A percentile compares a stretch with the other conserved stretches of the same genome.
These are phyloP conservation scores for Ctenoplectra terminalis DNA, from an alignment of 1,140 invertebrate genomes.

Conservation along the genomic window DNA sequence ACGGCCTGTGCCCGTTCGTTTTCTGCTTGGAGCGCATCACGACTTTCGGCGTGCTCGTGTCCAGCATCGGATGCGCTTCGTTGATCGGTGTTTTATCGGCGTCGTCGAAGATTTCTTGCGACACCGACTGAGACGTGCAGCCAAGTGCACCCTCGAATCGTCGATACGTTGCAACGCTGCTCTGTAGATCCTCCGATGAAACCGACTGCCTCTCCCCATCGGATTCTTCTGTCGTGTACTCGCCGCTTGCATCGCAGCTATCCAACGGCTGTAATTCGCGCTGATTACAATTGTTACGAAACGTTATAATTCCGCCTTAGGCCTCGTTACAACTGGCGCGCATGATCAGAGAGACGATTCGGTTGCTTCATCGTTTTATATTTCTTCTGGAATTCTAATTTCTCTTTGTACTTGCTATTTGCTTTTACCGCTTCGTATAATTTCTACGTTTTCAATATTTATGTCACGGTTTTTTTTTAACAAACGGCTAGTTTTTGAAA, in stretches of 20 bases:
- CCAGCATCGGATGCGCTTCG: conserved; percentile 58
- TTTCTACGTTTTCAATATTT: neutral
- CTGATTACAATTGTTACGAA: conserved; percentile 50
- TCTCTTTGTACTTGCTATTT: neutral
- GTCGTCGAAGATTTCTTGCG: conserved; percentile 84
- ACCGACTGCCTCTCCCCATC: conserved; percentile 87
- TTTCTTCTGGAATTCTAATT: neutral
- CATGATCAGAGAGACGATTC: neutral
- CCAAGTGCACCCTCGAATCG: conserved; percentile 74
- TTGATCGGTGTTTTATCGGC: conserved; percentile 73
- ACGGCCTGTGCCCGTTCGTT: conserved; percentile 86
- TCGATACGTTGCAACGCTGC: conserved; percentile 86
- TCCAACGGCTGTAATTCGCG: conserved; percentile 79
- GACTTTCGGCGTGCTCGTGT: conserved; percentile 78
- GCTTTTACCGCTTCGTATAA: neutral
- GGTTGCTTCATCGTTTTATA: neutral
- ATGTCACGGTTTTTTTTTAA: too few relatives aligned
- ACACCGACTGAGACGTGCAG: conserved; percentile 84
- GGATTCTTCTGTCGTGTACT: conserved; percentile 92
- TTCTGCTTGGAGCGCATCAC: conserved; percentile 81
- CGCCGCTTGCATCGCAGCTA: conserved; percentile 94
- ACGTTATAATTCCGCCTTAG: conserved; percentile 28
- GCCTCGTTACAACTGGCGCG: conserved; percentile 36
- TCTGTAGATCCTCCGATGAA: conserved; percentile 88
- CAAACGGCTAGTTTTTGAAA: too few relatives aligned